Conservation (phyloP, 2,888 invertebrate species). For the Cremastinae sp. region DNA sequence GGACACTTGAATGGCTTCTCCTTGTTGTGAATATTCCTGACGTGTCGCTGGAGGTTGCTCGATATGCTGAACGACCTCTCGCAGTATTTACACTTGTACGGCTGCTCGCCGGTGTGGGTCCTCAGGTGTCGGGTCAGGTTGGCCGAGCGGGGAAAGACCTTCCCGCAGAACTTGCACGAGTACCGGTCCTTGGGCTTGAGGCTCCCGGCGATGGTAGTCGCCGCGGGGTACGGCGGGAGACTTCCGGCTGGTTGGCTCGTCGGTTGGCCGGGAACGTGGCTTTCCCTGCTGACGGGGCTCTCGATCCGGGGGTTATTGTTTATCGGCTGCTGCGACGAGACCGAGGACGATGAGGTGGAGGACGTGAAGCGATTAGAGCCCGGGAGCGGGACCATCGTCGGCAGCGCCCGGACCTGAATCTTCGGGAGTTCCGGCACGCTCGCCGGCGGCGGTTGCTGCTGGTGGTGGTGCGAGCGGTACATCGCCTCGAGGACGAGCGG, state of each 20-base stretch:
- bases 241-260: slow-evolving; percentile 57
- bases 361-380: slow-evolving; percentile 78
- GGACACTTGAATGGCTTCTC: slow-evolving; percentile 99
- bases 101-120: slow-evolving; percentile 99
- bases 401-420: slow-evolving; percentile 78
- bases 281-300: slow-evolving; percentile 78
- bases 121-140: slow-evolving; percentile 97
- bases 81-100: slow-evolving; percentile 99
- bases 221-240: slow-evolving; percentile 66
- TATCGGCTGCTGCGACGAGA: slow-evolving; percentile 78
- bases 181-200: slow-evolving; percentile 93
- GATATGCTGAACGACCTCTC: slow-evolving; percentile 99
- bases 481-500: slow-evolving; percentile 88
- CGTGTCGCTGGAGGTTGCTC: slow-evolving; percentile 98
- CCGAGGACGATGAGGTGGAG: slow-evolving; percentile 75
- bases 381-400: slow-evolving; percentile 79
- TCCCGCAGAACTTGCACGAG: slow-evolving; percentile 98
- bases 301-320: slow-evolving; percentile 82
- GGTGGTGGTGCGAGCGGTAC: slow-evolving; percentile 83
- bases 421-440: slow-evolving; percentile 84
- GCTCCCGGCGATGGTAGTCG: slow-evolving; percentile 77
- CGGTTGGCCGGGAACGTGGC: slow-evolving; percentile 63
- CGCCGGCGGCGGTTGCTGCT: too few relatives aligned
- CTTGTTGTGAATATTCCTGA: slow-evolving; percentile 99
- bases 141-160: slow-evolving; percentile 98